Percentiles rank a stretch among this genome's conserved stretches.
phyloP scores from a whole-genome alignment of 2,888 invertebrate species.

The Sycophila texana region DNA sequence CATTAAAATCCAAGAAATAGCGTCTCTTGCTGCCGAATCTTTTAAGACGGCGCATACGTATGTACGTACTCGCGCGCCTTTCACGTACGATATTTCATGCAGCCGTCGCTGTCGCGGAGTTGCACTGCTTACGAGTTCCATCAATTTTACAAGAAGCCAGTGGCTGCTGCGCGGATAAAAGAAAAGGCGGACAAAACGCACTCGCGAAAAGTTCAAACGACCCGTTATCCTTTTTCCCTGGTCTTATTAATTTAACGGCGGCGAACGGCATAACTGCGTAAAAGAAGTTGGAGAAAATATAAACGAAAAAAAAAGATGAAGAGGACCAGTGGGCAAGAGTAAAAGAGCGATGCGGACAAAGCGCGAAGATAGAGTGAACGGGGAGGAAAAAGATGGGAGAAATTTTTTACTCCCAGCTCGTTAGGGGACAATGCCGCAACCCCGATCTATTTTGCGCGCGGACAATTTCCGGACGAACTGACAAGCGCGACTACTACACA shows the following conservation, averaged over 20 bases:
- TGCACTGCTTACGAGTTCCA: conserved; percentile 35
- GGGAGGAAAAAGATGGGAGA: neutral
- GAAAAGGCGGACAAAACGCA: conserved; percentile 1
- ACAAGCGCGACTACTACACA: neutral
- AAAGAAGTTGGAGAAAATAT: too few relatives aligned
- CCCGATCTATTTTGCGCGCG: neutral
- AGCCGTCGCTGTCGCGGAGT: neutral
- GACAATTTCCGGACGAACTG: neutral
- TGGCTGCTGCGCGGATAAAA: neutral
- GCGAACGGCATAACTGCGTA: too few relatives aligned
- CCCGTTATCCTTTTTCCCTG: too few relatives aligned
- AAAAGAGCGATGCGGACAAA: neutral
- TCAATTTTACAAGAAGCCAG: conserved; percentile 46
- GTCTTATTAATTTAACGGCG: neutral
- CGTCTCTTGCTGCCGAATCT: conserved; percentile 6
- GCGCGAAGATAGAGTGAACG: neutral
- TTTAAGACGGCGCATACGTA: too few relatives aligned
- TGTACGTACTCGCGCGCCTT: neutral
- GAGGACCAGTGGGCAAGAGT: neutral
- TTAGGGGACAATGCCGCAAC: neutral
- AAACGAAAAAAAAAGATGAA: neutral
- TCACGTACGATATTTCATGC: conserved; percentile 17
- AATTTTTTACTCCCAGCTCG: conserved; percentile 2
- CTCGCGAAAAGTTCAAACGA: too few relatives aligned
- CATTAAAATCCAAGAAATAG: conserved; percentile 42